A percentile compares a stretch with the other conserved stretches of the same genome.
phyloP scores from a whole-genome alignment of 2,113 vertebrate species.

The Ancistrus triradiatus region DNA sequence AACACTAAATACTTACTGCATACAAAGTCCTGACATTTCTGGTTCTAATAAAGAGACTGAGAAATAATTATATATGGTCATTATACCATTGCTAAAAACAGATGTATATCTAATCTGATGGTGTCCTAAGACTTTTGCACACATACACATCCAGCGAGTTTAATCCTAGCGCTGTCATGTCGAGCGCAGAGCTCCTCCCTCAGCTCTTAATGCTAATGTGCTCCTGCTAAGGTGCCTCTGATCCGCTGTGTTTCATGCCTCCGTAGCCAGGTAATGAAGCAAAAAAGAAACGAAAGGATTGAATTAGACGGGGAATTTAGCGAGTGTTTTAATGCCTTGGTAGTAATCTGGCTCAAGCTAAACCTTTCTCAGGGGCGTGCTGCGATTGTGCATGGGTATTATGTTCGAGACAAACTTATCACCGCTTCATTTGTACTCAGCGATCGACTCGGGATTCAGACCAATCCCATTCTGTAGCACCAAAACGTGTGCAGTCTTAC shows the following conservation, averaged over 20 bases:
- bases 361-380: conserved; percentile 32
- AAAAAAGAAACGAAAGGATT: conserved; percentile 34
- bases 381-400: conserved; percentile 37
- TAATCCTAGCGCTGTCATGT: too few relatives aligned
- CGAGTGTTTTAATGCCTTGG: background rate
- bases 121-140: too few relatives aligned
- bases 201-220: conserved; percentile 30
- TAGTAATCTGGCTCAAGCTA: conserved; percentile 21
- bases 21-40: too few relatives aligned
- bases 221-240: conserved; percentile 37
- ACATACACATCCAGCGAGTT: too few relatives aligned
- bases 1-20: too few relatives aligned
- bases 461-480: background rate
- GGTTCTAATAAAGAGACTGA: too few relatives aligned
- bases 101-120: too few relatives aligned
- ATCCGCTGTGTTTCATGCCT: conserved; percentile 36
- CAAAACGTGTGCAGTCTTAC: conserved; percentile 5
- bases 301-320: conserved; percentile 39
- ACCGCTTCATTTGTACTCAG: conserved; percentile 40
- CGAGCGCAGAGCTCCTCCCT: conserved; percentile 26
- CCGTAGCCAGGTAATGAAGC: conserved; percentile 39
- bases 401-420: conserved; percentile 35
- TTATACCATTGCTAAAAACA: too few relatives aligned
- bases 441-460: conserved; percentile 25
- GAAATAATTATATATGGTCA: too few relatives aligned